Conservation (phyloP, 2,797 vertebrate species). For the Margarornis squamiger region DNA sequence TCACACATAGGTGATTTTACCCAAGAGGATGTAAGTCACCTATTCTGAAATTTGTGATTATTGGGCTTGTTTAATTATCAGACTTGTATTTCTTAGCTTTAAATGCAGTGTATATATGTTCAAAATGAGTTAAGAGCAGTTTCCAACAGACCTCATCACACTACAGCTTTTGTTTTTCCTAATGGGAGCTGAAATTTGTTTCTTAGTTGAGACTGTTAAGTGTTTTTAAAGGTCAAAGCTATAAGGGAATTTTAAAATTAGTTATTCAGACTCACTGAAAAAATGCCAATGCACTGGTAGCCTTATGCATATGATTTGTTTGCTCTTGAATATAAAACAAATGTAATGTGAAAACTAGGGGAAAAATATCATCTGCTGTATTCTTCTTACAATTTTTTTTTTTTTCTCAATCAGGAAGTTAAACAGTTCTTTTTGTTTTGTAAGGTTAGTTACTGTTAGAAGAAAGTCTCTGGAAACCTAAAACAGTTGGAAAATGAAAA, state of each 20-base stretch:
- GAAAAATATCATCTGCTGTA: not conserved
- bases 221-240: conserved; percentile 25
- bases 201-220: not conserved
- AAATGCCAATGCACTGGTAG: not conserved
- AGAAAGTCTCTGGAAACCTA: not conserved
- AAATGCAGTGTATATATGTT: not conserved
- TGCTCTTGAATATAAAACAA: not conserved
- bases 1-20: not conserved
- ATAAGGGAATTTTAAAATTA: conserved; percentile 29
- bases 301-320: not conserved
- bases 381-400: not conserved
- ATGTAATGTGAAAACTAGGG: not conserved
- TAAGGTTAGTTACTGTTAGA: not conserved
- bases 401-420: not conserved
- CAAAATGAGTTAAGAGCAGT: not conserved
- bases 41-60: not conserved
- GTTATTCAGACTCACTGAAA: not conserved
- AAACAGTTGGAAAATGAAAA: not conserved
- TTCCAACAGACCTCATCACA: not conserved
- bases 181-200: not conserved
- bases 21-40: not conserved
- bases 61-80: not conserved
- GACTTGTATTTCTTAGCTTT: not conserved
- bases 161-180: not conserved
- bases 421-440: not conserved